Evolutionary conservation across 1,140 invertebrate species (phyloP), one percentile per base, ranked within the genome.

Genomic region (Pseudomyrmex cubaensis): DNA sequence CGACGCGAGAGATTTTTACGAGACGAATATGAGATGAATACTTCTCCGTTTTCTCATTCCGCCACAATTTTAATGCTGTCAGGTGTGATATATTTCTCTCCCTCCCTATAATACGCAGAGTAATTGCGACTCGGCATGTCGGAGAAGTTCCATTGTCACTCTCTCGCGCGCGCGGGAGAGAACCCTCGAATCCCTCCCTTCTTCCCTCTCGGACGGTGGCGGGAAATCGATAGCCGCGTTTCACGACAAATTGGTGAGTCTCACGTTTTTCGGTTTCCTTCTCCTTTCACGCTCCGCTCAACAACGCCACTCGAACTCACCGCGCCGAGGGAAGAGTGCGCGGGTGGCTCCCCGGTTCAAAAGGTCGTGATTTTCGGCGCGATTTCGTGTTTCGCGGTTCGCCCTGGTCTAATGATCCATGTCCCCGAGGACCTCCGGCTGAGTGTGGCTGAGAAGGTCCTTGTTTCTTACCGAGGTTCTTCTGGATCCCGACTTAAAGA

Each of bases 391-490:
- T 93, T 92, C 88, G 87, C 90, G 89, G 89, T 90, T 88, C 89
- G 85, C 86, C 83, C 85, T 85, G 89, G 90, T 93, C 76, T 93
- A 94, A 94, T 92, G 93, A 94, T 94, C 93, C 92, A 87, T 92
- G 88, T 83, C 89, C 48, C 90, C 69, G 90, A 93, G 93, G 90
- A 92, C 87, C 52, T 87, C 46, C 61, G 89, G 88, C 88, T 93
- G 91, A 94, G 92, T 93, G 90, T 92, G 92, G 91, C 91, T 92
- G 89, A 93, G 91, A 84, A 90, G 92, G 92, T 94, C 93, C 92
- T 93, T 90, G 86, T 92, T 93, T 87, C 90, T 92, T 90, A 73
- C 87, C 86, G 62, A 85, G 59, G 85, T 90, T 90, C 90, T 92
- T 89, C 90, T 91, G 89, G 17, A 35, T 86, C 87, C 86, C 89